Conservation (phyloP, 2,113 vertebrate genomes). For the Patagioenas fasciata region DNA sequence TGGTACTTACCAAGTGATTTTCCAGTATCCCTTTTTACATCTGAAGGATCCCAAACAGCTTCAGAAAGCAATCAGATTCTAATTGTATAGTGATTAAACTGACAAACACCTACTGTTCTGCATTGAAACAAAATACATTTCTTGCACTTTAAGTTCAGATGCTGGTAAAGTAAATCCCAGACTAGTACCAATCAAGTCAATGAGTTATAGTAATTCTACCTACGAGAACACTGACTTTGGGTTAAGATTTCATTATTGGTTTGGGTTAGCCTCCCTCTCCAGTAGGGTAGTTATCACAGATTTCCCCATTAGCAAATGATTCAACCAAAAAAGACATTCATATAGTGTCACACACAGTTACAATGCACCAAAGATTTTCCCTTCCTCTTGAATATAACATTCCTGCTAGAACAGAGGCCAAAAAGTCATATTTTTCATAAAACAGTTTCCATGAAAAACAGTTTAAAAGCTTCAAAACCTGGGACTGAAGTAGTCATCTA, state of each 20-base stretch:
- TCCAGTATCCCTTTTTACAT: neutral
- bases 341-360: neutral
- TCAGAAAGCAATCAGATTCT: neutral
- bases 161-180: neutral
- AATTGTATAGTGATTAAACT: neutral
- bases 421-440: neutral
- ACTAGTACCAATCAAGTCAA: neutral
- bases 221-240: neutral
- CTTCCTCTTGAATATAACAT: neutral
- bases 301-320: neutral
- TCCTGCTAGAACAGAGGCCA: neutral
- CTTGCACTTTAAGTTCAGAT: neutral
- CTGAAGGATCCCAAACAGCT: neutral
- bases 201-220: neutral
- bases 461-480: neutral
- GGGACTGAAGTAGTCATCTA: neutral
- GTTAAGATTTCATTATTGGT: neutral
- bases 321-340: neutral
- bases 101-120: neutral
- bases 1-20: neutral
- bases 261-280: neutral
- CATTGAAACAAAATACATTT: neutral
- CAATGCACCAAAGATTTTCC: neutral
- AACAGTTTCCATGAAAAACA: neutral
- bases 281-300: neutral